phyloP scores from a whole-genome alignment of 2,113 vertebrate species.

The Lagopus leucura region DNA sequence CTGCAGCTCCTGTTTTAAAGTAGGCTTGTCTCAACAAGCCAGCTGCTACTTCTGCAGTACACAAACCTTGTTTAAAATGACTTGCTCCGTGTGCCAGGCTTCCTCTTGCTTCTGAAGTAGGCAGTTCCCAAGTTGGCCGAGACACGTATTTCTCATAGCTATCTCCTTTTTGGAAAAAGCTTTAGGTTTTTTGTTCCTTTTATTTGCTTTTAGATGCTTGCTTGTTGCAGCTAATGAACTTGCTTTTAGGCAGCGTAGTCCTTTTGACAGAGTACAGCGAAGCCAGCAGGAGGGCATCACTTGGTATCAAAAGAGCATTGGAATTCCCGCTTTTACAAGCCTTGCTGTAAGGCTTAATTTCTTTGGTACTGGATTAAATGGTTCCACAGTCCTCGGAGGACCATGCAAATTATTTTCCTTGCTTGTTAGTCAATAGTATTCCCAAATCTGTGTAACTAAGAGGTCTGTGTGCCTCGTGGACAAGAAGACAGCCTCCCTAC shows the following conservation, averaged over 20 bases:
- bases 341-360: neutral
- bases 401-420: slow-evolving; percentile 28
- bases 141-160: neutral
- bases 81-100: slow-evolving; percentile 4
- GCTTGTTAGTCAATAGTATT: neutral
- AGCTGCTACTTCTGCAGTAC: slow-evolving; percentile 32
- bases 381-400: slow-evolving; percentile 4
- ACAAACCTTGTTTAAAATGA: slow-evolving; percentile 24
- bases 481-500: slow-evolving; percentile 27
- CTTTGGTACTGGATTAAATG: slow-evolving; percentile 22
- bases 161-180: neutral
- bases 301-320: neutral
- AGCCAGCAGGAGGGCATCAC: slow-evolving; percentile 14
- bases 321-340: neutral
- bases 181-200: neutral
- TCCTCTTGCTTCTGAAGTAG: neutral
- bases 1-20: slow-evolving; percentile 24
- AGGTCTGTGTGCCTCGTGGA: neutral
- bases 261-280: neutral
- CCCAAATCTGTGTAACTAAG: slow-evolving; percentile 31
- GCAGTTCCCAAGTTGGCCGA: neutral
- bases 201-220: neutral
- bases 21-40: slow-evolving; percentile 62
- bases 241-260: neutral
- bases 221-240: neutral